phyloP scores from a whole-genome alignment of 2,113 vertebrate species.

The Dendrocopos noguchii region DNA sequence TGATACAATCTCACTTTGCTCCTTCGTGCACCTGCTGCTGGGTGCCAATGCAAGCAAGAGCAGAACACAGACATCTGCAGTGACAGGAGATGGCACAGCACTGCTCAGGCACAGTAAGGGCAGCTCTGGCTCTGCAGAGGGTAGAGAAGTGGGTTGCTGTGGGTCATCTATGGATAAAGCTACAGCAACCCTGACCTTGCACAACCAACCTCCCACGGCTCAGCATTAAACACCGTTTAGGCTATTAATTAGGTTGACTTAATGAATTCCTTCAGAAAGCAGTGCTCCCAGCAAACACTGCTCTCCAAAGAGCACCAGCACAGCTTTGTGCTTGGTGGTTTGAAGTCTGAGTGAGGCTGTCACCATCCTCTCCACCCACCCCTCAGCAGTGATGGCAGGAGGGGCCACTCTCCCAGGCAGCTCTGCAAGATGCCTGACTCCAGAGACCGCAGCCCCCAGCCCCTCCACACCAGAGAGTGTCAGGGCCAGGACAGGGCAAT shows the following conservation, averaged over 20 bases:
- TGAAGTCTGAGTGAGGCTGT: background rate
- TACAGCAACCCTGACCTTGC: background rate
- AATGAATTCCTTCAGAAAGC: conserved; percentile 42
- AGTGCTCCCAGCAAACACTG: background rate
- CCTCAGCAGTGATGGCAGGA: fast-evolving
- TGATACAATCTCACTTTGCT: fast-evolving
- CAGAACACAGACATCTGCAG: background rate
- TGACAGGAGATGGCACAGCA: background rate
- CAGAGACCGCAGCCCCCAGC: background rate
- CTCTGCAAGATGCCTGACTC: background rate
- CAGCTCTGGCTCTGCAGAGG: background rate
- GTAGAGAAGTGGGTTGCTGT: background rate
- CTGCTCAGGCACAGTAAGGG: fast-evolving
- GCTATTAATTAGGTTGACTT: conserved; percentile 22
- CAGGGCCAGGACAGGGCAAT: background rate
- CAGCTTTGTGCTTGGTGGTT: background rate
- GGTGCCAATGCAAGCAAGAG: fast-evolving
- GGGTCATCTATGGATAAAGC: background rate
- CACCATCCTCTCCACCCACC: fast-evolving
- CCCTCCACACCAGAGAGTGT: fast-evolving
- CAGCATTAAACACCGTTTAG: background rate
- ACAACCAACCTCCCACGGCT: background rate
- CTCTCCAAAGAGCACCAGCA: conserved; percentile 4
- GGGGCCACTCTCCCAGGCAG: fast-evolving
- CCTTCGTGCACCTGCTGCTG: background rate